Evolutionary conservation across 53 echinoderm and acorn worm species (phyloP).

Genomic region (Astropecten irregularis): DNA sequence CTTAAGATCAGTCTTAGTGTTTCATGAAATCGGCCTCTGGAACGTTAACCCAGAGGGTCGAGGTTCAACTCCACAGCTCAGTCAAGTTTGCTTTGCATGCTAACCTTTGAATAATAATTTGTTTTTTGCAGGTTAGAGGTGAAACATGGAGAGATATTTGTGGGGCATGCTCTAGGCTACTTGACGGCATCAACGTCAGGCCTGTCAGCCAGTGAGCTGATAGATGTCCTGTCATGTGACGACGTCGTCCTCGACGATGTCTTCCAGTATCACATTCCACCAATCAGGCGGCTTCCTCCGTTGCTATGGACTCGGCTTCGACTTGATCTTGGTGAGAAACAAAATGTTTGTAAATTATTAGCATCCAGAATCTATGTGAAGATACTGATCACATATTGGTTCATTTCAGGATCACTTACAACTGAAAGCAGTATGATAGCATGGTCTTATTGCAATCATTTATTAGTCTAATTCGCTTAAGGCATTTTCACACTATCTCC

Average conservation of each 20-base stretch:
- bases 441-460: too few relatives aligned
- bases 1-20: too few relatives aligned
- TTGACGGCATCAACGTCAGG: conserved; percentile 82
- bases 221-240: conserved; percentile 93
- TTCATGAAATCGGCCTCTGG: too few relatives aligned
- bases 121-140: conserved; percentile 84
- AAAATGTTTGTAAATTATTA: neutral
- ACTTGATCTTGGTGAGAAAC: conserved; percentile 69
- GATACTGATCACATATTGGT: neutral
- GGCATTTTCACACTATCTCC: too few relatives aligned
- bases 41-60: too few relatives aligned
- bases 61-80: too few relatives aligned
- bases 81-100: too few relatives aligned
- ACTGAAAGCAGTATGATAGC: too few relatives aligned
- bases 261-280: conserved; percentile 82
- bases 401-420: too few relatives aligned
- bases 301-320: conserved; percentile 83
- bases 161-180: conserved; percentile 80
- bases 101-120: too few relatives aligned
- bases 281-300: conserved; percentile 79
- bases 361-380: neutral
- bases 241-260: conserved; percentile 89
- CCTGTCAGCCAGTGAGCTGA: conserved; percentile 81
- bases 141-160: conserved; percentile 83
- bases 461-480: neutral